These are phyloP conservation scores for Siphamia tubifer DNA, from an alignment of 2,113 vertebrate species.

Conservation along the genomic window DNA sequence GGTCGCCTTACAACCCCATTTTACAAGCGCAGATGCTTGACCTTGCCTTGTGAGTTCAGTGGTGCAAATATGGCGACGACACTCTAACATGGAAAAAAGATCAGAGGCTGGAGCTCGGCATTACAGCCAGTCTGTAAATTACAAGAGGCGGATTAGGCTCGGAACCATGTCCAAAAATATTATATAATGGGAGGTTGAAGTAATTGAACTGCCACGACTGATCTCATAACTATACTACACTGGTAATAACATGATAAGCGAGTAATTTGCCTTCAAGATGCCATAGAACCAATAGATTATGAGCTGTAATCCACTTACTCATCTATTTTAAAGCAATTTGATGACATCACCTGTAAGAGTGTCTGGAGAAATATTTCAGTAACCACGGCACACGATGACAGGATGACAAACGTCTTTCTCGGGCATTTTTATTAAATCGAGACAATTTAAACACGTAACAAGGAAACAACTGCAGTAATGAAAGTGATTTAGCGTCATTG, in stretches of 20 bases:
- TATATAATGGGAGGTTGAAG: not conserved
- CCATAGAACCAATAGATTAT: conserved; percentile 52
- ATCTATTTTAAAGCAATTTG: conserved; percentile 54
- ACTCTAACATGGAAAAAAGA: not conserved
- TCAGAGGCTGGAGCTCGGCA: conserved; percentile 3
- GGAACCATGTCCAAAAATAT: not conserved
- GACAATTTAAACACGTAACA: conserved; percentile 43
- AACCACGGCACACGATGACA: conserved; percentile 21
- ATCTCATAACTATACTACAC: not conserved
- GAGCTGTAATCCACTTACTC: conserved; percentile 41
- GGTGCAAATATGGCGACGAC: conserved; percentile 18
- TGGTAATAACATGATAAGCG: conserved; percentile 35
- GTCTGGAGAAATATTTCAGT: conserved; percentile 27
- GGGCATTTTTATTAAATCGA: conserved; percentile 39
- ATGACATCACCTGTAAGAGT: conserved; percentile 53
- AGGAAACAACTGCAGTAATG: conserved; percentile 40
- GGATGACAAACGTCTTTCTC: conserved; percentile 41
- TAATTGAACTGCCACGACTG: not conserved
- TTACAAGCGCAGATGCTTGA: conserved; percentile 50
- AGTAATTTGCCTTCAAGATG: conserved; percentile 34
- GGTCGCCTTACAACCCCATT: conserved; percentile 58
- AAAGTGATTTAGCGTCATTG: conserved; percentile 53
- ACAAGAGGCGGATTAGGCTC: not conserved
- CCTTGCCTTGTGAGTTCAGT: conserved; percentile 37
- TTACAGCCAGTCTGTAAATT: not conserved